A percentile compares a stretch with the other conserved stretches of the same genome.
Conservation (phyloP, 2,113 vertebrate genomes). For the Symphodus melops region DNA sequence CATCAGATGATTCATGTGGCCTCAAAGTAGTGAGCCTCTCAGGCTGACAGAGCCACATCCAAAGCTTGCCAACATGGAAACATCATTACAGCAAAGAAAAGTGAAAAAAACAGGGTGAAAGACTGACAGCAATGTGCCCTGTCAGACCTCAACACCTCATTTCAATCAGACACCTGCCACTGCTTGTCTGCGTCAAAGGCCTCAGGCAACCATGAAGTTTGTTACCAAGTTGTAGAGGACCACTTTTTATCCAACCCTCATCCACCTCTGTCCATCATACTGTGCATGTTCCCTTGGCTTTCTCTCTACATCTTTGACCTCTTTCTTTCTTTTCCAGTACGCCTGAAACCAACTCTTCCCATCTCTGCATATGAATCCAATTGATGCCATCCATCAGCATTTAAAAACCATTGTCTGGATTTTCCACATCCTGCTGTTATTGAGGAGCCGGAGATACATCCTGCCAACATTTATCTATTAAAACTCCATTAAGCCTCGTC, state of each 20-base stretch:
- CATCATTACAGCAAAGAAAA: constrained; percentile 60
- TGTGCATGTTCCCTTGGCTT: background rate
- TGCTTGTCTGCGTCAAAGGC: constrained; percentile 13
- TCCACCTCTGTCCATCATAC: too few relatives aligned
- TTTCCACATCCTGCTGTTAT: constrained; percentile 72
- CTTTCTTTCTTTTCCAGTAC: constrained; percentile 29
- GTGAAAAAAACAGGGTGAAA: constrained; percentile 14
- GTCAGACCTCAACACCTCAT: constrained; percentile 44
- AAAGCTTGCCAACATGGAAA: constrained; percentile 7
- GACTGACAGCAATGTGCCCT: constrained; percentile 8
- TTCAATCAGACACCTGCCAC: constrained; percentile 48
- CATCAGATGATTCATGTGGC: constrained; percentile 16
- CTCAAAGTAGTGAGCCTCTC: constrained; percentile 34
- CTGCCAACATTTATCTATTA: constrained; percentile 77
- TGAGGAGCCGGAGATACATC: constrained; percentile 59
- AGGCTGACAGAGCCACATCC: constrained; percentile 1
- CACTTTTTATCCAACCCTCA: background rate
- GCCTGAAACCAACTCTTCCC: constrained; percentile 47
- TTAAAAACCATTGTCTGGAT: constrained; percentile 70
- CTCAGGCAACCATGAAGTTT: constrained; percentile 27
- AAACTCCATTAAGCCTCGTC: constrained; percentile 67
- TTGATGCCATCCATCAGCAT: constrained; percentile 68
- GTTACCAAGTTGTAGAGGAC: constrained; percentile 47
- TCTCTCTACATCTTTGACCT: constrained; percentile 27
- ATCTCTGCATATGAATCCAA: constrained; percentile 51